Evolutionary conservation across 2,797 vertebrate genomes (phyloP), one percentile per base, ranked within the genome.

Genomic region (Xenentodon cancila): DNA sequence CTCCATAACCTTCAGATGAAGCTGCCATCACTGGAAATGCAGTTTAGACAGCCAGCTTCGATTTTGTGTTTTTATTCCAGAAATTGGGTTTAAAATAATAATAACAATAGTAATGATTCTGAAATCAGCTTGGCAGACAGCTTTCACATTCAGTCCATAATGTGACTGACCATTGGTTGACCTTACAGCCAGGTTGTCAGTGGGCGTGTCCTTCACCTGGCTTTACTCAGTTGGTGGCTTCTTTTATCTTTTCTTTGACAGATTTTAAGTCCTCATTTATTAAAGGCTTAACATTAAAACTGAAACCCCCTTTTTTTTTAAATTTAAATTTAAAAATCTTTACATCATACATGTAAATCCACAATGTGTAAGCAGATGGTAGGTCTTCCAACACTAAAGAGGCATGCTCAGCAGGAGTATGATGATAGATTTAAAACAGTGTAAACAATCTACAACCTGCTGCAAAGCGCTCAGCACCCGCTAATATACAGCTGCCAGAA

Each of bases 1-100:
- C 47, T 70, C 60, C 54, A 64, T 69, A 76, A 81, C 73, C 68
- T 79, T 75, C 70, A 79, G 73, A 87, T 85, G 73, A 76, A 70
- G 65, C 60, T 18, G 44, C 63, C 69, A 55, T 55, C 17, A 43
- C 52, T 68, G 64, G 70, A 83, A 67, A 73, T 43, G 20, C 34
- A 30, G 72, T 76, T 67, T 48, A 43, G 37, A 52, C 53, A 53
- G 45, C 49, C 40, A 63, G 30, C 52, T 56, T 69, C 49, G 12
- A 15, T 53, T 72, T 13, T 53, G 3, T 53, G 18, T 57, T 34
- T 60, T 49, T 21, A 37, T 40, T 25, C 16, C 2, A 20, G 22
- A n/a, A 1, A 1, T 53, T 47, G 13, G 48, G 22, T 49, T 30
- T 42, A 6, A 16, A 27, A 42, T 3, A 40, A 40, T 11, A 37